These are phyloP conservation scores for Temnothorax unifasciatus DNA, from an alignment of 2,888 invertebrate species.

Conservation along the genomic window DNA sequence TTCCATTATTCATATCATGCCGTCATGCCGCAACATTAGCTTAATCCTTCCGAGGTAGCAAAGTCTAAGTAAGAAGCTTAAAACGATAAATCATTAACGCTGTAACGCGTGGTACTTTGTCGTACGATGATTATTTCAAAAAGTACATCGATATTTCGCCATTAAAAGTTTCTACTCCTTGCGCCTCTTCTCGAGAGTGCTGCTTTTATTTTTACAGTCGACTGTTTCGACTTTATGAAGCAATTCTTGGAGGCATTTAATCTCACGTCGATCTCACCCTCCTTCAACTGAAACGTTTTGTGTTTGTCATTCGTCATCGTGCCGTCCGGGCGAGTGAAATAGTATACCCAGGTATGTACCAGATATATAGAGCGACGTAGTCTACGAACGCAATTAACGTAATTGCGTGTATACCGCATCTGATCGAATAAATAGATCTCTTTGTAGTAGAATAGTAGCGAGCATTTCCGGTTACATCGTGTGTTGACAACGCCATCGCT, in stretches of 20 bases:
- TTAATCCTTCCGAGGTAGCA: neutral
- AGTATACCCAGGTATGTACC: neutral
- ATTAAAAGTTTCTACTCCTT: neutral
- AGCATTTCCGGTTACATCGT: conserved; percentile 93
- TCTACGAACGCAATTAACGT: conserved; percentile 24
- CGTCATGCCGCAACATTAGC: neutral
- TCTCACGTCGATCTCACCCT: conserved; percentile 96
- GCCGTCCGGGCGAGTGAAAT: neutral
- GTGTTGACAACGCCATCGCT: conserved; percentile 89
- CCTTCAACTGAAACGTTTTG: conserved; percentile 91
- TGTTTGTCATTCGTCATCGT: conserved; percentile 33
- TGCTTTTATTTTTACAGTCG: conserved; percentile 89
- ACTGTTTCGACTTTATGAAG: conserved; percentile 92
- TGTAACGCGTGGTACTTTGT: neutral
- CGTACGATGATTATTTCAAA: neutral
- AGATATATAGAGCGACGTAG: neutral
- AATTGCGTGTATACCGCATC: conserved; percentile 86
- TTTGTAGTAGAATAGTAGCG: conserved; percentile 94
- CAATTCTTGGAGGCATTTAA: conserved; percentile 96
- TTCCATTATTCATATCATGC: neutral
- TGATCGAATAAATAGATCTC: conserved; percentile 93
- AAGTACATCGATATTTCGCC: neutral
- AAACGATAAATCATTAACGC: neutral
- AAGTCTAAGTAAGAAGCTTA: neutral
- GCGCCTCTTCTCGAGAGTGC: neutral